Evolutionary conservation across 2,888 invertebrate genomes (phyloP).

Genomic region (Habroteleia sp.): DNA sequence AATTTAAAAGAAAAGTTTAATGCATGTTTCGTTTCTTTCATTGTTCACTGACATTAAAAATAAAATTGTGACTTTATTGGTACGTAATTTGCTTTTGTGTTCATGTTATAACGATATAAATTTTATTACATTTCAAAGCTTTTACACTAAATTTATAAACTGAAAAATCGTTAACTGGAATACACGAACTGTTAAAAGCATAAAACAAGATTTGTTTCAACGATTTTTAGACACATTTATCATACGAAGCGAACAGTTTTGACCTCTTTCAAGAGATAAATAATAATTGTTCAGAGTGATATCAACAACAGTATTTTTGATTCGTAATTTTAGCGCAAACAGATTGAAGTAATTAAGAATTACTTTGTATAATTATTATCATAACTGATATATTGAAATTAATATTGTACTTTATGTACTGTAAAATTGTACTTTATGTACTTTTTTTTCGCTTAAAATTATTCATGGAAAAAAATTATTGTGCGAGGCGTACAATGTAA

Average conservation of each 20-base stretch:
- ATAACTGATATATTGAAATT: no score
- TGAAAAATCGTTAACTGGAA: constrained; percentile 26
- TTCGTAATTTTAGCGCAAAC: constrained; percentile 27
- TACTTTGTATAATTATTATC: no score
- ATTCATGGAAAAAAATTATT: no score
- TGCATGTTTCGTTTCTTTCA: no score
- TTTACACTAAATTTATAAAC: constrained; percentile 12
- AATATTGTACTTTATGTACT: no score
- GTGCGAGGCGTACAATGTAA: no score
- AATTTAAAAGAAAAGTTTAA: no score
- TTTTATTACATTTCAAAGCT: constrained; percentile 21
- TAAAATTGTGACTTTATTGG: no score
- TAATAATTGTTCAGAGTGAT: constrained; percentile 30
- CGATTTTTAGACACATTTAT: constrained; percentile 41
- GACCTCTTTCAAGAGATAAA: constrained; percentile 43
- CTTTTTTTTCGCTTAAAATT: no score
- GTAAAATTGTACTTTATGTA: no score
- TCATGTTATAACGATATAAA: constrained; percentile 4
- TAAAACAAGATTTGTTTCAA: constrained; percentile 55
- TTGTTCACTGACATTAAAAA: no score
- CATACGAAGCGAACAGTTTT: constrained; percentile 32
- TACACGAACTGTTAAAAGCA: constrained; percentile 31
- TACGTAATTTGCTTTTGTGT: no score
- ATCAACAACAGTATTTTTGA: constrained; percentile 23
- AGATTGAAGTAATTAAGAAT: constrained; percentile 22